Base-by-base conservation (phyloP, 2,113 vertebrate genomes). In the Apteryx mantelli region DNA sequence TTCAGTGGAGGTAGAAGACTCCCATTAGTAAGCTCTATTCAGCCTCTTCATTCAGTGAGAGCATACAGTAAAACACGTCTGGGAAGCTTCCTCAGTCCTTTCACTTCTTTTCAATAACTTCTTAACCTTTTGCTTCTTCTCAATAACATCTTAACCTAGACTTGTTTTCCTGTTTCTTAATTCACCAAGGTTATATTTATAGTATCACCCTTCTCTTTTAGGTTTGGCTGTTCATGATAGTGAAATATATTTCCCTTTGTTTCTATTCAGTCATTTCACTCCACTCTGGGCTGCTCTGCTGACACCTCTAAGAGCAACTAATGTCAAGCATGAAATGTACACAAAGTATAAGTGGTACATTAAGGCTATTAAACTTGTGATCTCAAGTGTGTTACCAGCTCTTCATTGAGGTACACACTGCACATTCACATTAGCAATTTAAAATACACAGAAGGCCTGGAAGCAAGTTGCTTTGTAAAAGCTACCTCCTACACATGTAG, bases 311-410 rank as follows among this genome's bases (percentile, higher is more conserved):
- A 84, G 68, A 61, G 50, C 34, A 53, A 40, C 15, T n/a, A 20
- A 50, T 30, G n/a, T n/a, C 58, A 38, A 50, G 26, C 52, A 66
- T 7, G 8, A 84, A 64, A 75, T 13, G 12, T 22, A 5, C 17
- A 11, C 0, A 1, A 69, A 28, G 9, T 1, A 0, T 38, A 1
- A 2, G 9, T 76, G 38, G 42, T 65, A 13, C 30, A 32, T 50
- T 82, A 3, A 4, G 7, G 14, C 40, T 68, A 11, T 68, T 61
- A 60, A 85, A 20, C 56, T 60, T 42, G 52, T 85, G 52, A 38
- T 71, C 38, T 80, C 13, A 7, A 48, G 50, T 8, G 13, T 61
- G 50, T 42, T 87, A 24, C 74, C 56, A 76, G 61, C 63, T 88
- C 38, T 65, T n/a, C 19, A 8, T 21, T 60, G 58, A 17, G 75